Percentiles rank a stretch among this genome's conserved stretches.
These are phyloP conservation scores for Rotaria macrura DNA, from an alignment of 2,888 invertebrate species.

Conservation along the genomic window DNA sequence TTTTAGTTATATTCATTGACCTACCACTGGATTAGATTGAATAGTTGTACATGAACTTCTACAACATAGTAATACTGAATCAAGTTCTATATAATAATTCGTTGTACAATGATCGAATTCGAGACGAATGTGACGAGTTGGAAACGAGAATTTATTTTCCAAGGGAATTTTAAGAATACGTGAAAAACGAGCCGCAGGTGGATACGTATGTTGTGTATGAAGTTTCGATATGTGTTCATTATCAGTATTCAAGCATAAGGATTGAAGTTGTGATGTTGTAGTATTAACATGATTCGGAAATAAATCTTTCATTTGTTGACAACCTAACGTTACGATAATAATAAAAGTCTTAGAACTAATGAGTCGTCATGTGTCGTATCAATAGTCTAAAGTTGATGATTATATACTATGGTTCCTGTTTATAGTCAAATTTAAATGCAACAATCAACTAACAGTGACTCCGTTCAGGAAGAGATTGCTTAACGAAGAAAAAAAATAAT, in stretches of 20 bases:
- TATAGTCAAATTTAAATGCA: too few species aligned
- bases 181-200: not conserved
- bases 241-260: not conserved
- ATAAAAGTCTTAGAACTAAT: too few species aligned
- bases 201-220: not conserved
- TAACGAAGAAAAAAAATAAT: too few species aligned
- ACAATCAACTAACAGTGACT: too few species aligned
- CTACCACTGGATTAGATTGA: not conserved
- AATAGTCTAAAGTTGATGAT: too few species aligned
- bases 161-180: not conserved
- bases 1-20: not conserved
- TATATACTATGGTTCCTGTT: too few species aligned
- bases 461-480: too few species aligned
- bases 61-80: not conserved
- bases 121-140: not conserved
- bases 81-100: conserved; percentile 2
- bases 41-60: not conserved
- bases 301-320: not conserved
- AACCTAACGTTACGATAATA: not conserved
- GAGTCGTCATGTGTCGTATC: too few species aligned
- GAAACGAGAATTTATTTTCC: not conserved
- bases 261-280: not conserved
- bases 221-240: not conserved
- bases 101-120: conserved; percentile 9
- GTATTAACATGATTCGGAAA: not conserved